Base-by-base conservation (phyloP, 2,113 vertebrate species). In the Romanogobio albipinnatus region DNA sequence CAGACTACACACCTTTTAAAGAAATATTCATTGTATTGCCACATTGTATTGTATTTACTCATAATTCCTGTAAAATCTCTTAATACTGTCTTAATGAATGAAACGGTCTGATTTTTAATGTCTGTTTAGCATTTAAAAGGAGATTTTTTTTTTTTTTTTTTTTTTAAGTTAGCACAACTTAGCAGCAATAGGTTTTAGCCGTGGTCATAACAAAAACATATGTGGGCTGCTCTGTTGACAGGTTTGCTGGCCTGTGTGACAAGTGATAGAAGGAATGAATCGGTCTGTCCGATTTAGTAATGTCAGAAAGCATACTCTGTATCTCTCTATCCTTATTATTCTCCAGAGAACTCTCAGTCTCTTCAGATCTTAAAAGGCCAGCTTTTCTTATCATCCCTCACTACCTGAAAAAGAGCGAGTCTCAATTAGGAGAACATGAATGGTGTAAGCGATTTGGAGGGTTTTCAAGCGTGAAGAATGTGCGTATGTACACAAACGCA, bases 361-460 rank as follows among this genome's bases (percentile, higher is more conserved):
- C 17, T 47, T 47, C 39, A 10, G 29, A 10, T 71, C 43, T 68
- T 51, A 58, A n/a, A 24, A 84, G 71, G 68, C 68, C n/a, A 81
- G 15, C 11, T 49, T 15, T 56, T 75, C 15, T 64, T 49, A 51
- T 59, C 15, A 66, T 36, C 29, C 11, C 19, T 56, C 7, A 80
- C 17, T 73, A 39, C 3, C 68, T 59, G 43, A 36, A 49, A 87
- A 62, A 66, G 29, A 82, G 24, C 10, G 11, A 22, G 36, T 83
- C 36, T 83, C 68, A 85, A 59, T 83, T 59, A 75, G 39, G 45
- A 85, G 13, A 68, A 47, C 26, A n/a, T 74, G 56, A 85, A 66
- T 62, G 9, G 43, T 58, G 71, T 45, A 17, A 26, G 33, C 9
- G 9, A 64, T 33, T 36, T 59, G 59, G 9, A 68, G 4, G 14